phyloP scores from a whole-genome alignment of 1,140 invertebrate species.

The Pachyrhynchus sulphureomaculatus region DNA sequence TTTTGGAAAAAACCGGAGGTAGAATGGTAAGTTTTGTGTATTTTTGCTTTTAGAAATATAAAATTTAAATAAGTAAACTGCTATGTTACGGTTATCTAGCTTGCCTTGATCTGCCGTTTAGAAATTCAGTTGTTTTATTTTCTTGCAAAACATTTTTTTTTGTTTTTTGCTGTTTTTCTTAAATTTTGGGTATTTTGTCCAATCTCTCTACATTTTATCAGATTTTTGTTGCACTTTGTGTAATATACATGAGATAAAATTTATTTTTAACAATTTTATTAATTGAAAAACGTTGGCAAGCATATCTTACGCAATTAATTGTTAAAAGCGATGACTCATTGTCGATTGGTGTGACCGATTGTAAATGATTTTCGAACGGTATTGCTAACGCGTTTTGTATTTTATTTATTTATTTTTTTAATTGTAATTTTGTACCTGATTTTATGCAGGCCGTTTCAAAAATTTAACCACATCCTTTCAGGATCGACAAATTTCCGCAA shows the following conservation, averaged over 20 bases:
- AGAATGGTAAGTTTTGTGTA: conserved; percentile 46
- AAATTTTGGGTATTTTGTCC: too few species aligned
- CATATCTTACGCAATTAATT: conserved; percentile 21
- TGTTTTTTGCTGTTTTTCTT: too few species aligned
- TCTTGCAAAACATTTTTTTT: too few species aligned
- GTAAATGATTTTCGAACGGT: conserved; percentile 14
- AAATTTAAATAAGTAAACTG: not conserved
- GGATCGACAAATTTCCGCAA: too few species aligned
- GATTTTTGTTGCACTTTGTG: too few species aligned
- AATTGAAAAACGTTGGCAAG: conserved; percentile 14
- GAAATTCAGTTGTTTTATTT: not conserved
- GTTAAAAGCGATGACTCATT: conserved; percentile 23
- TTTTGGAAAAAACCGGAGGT: conserved; percentile 14
- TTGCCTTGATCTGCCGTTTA: not conserved
- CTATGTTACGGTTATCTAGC: not conserved
- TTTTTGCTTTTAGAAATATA: too few species aligned
- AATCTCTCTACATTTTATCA: too few species aligned
- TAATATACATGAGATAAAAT: conserved; percentile 5
- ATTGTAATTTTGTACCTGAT: too few species aligned
- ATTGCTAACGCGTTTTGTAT: not conserved
- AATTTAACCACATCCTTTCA: too few species aligned
- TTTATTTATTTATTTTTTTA: not conserved
- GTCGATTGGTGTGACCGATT: not conserved
- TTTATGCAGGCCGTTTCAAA: too few species aligned
- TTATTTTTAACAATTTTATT: conserved; percentile 20